Evolutionary conservation across 2,113 vertebrate species (phyloP).

Genomic region (Boleophthalmus pectinirostris): DNA sequence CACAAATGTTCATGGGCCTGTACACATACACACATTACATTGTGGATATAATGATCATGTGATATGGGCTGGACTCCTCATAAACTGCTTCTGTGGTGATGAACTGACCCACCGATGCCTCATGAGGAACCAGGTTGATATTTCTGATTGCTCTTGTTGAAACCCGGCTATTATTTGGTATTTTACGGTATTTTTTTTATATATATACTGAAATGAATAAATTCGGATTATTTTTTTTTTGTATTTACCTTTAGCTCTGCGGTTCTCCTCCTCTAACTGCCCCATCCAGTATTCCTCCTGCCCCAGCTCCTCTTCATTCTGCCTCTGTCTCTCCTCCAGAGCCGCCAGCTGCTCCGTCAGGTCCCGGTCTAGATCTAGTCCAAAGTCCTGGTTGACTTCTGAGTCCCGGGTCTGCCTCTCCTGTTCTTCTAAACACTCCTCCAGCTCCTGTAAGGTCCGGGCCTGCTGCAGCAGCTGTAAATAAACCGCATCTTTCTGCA

Average conservation of each 20-base stretch:
- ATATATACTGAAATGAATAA: no score
- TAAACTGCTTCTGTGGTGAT: no score
- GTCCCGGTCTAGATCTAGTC: neutral
- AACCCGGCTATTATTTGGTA: no score
- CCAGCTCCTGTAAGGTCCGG: constrained; percentile 76
- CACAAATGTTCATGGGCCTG: no score
- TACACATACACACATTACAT: no score
- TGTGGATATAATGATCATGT: no score
- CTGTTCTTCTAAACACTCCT: constrained; percentile 70
- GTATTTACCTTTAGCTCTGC: constrained; percentile 73
- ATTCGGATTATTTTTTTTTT: no score
- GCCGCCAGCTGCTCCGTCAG: constrained; percentile 15
- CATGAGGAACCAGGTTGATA: no score
- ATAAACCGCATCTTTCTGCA: constrained; percentile 79
- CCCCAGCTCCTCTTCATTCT: constrained; percentile 78
- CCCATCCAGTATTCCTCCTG: constrained; percentile 81
- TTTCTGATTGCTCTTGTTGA: no score
- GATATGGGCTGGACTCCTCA: no score
- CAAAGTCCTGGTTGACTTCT: constrained; percentile 50
- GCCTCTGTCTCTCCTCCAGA: constrained; percentile 73
- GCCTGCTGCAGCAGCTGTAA: constrained; percentile 80
- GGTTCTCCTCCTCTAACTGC: constrained; percentile 79
- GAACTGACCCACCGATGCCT: no score
- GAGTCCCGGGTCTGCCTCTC: constrained; percentile 73
- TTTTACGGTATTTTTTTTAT: no score